Conservation (phyloP, 64 coral and sea anemone genomes). For the Montipora efflorescens region DNA sequence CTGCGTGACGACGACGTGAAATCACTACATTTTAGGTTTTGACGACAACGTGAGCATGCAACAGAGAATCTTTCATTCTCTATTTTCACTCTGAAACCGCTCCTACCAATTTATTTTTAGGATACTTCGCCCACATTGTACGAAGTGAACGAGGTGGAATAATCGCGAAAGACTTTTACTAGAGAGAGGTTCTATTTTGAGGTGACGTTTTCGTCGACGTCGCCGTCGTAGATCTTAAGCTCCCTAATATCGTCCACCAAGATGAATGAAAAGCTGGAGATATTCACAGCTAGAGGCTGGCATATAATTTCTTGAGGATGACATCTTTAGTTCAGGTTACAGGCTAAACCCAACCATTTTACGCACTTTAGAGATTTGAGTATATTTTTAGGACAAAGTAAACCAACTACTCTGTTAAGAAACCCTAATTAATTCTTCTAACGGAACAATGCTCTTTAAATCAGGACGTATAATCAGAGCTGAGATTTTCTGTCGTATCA, state of each 20-base stretch:
- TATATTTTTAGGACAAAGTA: constrained; percentile 41
- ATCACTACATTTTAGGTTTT: no score
- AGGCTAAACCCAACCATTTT: constrained; percentile 61
- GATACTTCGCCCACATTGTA: no score
- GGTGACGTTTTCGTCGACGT: no score
- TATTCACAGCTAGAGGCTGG: not conserved
- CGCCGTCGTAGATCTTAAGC: no score
- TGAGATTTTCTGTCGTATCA: not conserved
- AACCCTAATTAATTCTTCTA: constrained; percentile 17
- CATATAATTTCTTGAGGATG: constrained; percentile 42
- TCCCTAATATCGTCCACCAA: constrained; percentile 64
- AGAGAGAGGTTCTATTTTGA: no score
- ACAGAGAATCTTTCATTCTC: no score
- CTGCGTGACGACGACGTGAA: no score
- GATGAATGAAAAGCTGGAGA: constrained; percentile 35
- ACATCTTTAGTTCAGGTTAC: constrained; percentile 33
- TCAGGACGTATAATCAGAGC: not conserved
- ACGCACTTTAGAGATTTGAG: constrained; percentile 42
- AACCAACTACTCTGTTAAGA: not conserved
- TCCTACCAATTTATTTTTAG: no score
- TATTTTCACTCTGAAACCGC: no score
- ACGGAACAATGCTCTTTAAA: not conserved
- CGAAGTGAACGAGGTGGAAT: no score
- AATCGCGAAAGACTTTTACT: no score
- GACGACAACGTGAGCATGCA: no score